Evolutionary conservation across 2,113 vertebrate species (phyloP).

Genomic region (Dryoscopus gambensis): DNA sequence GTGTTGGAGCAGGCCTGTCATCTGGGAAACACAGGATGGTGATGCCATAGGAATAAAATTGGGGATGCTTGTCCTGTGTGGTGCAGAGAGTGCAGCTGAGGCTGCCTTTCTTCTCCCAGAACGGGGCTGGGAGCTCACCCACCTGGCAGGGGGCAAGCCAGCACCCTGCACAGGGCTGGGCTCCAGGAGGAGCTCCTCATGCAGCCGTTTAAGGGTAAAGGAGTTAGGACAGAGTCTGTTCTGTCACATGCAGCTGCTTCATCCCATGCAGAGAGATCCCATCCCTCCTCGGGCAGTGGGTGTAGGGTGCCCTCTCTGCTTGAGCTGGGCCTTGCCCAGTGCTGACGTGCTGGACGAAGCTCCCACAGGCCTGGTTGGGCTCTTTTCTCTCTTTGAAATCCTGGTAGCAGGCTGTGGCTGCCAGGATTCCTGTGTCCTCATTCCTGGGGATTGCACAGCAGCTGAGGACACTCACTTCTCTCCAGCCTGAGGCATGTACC

Average conservation of each 20-base stretch:
- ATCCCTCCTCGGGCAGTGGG: not conserved
- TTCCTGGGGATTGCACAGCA: not conserved
- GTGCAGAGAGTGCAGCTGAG: rapidly evolving
- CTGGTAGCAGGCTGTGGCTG: not conserved
- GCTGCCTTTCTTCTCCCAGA: not conserved
- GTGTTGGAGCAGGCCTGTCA: not conserved
- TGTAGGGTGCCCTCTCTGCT: not conserved
- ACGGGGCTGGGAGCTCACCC: not conserved
- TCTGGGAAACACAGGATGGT: not conserved
- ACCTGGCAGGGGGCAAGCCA: not conserved
- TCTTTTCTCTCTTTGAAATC: not conserved
- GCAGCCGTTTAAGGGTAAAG: not conserved
- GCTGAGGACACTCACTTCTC: not conserved
- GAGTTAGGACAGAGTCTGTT: not conserved
- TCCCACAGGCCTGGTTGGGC: not conserved
- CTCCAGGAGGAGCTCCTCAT: not conserved
- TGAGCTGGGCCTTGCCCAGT: not conserved
- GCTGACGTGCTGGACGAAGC: not conserved
- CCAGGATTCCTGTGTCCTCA: not conserved
- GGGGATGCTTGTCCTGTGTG: not conserved
- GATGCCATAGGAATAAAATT: not conserved
- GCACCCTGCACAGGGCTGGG: not conserved
- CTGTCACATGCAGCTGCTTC: not conserved
- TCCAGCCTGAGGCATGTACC: not conserved
- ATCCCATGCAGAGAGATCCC: rapidly evolving